These are phyloP conservation scores for Tachypleus tridentatus DNA, from an alignment of 1,140 invertebrate genomes.

Conservation along the genomic window DNA sequence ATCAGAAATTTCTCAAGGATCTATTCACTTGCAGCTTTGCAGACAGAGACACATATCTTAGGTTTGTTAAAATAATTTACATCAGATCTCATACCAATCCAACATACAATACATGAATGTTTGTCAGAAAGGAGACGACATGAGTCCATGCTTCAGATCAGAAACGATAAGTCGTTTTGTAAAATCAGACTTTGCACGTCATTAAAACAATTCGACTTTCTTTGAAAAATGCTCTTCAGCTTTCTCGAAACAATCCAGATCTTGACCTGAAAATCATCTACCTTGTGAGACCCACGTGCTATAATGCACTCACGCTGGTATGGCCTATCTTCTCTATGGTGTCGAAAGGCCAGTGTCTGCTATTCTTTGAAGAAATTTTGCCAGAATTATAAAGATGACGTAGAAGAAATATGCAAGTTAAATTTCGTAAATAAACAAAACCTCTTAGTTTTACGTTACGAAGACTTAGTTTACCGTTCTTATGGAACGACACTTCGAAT, in stretches of 20 bases:
- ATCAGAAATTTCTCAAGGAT: no score
- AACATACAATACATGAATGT: no score
- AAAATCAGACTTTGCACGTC: slow-evolving; percentile 4
- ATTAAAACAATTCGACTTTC: slow-evolving; percentile 18
- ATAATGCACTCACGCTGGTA: slow-evolving; percentile 72
- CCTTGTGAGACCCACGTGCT: slow-evolving; percentile 73
- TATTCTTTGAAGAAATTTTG: slow-evolving; percentile 60
- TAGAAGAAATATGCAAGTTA: slow-evolving; percentile 48
- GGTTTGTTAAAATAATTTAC: no score
- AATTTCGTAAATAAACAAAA: slow-evolving; percentile 51
- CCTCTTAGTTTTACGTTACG: slow-evolving; percentile 49
- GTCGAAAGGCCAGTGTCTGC: slow-evolving; percentile 57
- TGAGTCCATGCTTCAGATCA: no score
- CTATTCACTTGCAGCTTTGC: no score
- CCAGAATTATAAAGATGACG: slow-evolving; percentile 57
- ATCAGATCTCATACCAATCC: no score
- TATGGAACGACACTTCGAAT: no score
- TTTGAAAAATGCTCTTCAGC: slow-evolving; percentile 5
- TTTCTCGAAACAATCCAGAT: slow-evolving; percentile 10
- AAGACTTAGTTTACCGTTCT: slow-evolving; percentile 49
- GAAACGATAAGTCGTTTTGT: not conserved
- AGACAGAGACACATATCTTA: no score
- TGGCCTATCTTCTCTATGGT: slow-evolving; percentile 50
- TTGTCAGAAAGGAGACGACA: no score
- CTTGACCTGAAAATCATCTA: slow-evolving; percentile 51